phyloP scores from a whole-genome alignment of 2,888 invertebrate species.

The Apamea epomidion region DNA sequence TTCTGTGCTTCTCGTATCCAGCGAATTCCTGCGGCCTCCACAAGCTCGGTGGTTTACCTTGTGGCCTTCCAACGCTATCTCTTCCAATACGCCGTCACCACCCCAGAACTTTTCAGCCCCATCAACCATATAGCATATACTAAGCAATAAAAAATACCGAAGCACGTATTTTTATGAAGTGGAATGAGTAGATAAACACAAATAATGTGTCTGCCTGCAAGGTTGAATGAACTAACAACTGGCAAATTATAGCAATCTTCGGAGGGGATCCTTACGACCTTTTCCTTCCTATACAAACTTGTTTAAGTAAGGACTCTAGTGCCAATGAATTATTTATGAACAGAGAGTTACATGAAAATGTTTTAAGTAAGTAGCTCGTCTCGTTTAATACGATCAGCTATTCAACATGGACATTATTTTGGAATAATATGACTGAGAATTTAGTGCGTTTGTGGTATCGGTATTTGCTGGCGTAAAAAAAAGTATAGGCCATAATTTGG shows the following conservation, averaged over 20 bases:
- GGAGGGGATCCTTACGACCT: slow-evolving; percentile 38
- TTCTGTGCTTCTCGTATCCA: no score
- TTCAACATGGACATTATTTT: slow-evolving; percentile 8
- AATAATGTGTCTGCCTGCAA: slow-evolving; percentile 27
- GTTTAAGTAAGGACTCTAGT: slow-evolving; percentile 45
- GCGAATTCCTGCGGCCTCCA: no score
- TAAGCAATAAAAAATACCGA: background rate
- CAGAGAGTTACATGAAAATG: slow-evolving; percentile 20
- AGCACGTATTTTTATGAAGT: background rate
- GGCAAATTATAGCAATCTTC: slow-evolving; percentile 53
- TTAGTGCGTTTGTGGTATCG: background rate
- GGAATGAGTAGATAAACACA: slow-evolving; percentile 18
- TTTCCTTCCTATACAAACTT: slow-evolving; percentile 47
- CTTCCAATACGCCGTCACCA: no score
- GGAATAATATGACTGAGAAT: background rate
- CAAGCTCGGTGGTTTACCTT: no score
- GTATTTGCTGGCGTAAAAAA: background rate
- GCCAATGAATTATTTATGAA: slow-evolving; percentile 60
- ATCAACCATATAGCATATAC: no score
- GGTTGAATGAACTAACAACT: slow-evolving; percentile 55
- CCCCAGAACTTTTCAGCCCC: no score
- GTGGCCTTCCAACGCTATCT: no score
- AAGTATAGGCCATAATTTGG: background rate
- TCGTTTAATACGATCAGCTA: slow-evolving; percentile 18
- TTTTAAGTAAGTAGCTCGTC: slow-evolving; percentile 35